phyloP scores from a whole-genome alignment of 2,888 invertebrate species.

The Synergus laeviventris region DNA sequence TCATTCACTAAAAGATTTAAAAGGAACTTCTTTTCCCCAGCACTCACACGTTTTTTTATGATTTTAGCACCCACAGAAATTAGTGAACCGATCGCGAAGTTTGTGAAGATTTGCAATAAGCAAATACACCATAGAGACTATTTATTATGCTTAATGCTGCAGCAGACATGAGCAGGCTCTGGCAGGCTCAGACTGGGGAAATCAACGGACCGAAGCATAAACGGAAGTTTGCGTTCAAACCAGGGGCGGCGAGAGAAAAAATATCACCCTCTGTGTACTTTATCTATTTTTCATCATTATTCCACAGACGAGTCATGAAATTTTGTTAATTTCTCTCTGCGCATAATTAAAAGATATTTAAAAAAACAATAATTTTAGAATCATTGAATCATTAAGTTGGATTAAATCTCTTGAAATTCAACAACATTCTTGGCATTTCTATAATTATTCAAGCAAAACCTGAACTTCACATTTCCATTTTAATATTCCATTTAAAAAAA shows the following conservation, averaged over 20 bases:
- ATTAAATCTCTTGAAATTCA: too few species aligned
- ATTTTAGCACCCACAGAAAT: not conserved
- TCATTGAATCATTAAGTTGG: not conserved
- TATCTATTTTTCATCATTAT: not conserved
- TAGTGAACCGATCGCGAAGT: not conserved
- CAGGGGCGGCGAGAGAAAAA: not conserved
- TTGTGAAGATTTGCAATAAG: conserved; percentile 1
- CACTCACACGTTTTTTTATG: not conserved
- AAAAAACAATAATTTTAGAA: not conserved
- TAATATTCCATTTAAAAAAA: not conserved
- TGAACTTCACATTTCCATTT: not conserved
- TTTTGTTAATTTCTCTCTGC: not conserved
- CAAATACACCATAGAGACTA: not conserved
- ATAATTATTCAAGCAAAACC: not conserved
- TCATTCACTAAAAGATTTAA: conserved; percentile 7
- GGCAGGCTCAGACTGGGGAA: not conserved
- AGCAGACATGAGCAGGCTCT: not conserved
- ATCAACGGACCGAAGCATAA: too few species aligned
- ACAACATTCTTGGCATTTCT: not conserved
- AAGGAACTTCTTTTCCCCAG: not conserved
- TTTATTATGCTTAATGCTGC: conserved; percentile 24
- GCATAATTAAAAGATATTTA: not conserved
- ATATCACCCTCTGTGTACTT: not conserved
- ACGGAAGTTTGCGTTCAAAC: conserved; percentile 4
- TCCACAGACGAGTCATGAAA: not conserved